Evolutionary conservation across 2,888 invertebrate species (phyloP).

Genomic region (Saturnia japonica): DNA sequence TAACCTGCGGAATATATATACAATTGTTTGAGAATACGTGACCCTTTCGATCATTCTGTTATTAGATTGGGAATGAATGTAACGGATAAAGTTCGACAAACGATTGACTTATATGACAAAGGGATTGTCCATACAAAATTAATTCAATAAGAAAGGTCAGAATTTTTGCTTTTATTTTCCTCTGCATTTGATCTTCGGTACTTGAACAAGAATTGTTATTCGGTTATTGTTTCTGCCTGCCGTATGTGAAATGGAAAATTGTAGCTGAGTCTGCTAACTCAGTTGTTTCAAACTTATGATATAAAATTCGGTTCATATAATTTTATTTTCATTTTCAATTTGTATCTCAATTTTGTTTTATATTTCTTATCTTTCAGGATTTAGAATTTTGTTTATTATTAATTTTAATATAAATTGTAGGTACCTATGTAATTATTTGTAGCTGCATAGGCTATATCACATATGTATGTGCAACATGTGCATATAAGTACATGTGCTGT

Average conservation of each 20-base stretch:
- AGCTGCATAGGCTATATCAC: too few species aligned
- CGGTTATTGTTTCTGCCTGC: conserved; percentile 29
- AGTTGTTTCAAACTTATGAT: conserved; percentile 6
- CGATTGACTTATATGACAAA: conserved; percentile 68
- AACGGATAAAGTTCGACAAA: conserved; percentile 68
- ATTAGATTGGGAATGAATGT: conserved; percentile 68
- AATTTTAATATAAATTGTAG: too few species aligned
- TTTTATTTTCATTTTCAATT: neutral
- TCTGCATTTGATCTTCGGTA: conserved; percentile 32
- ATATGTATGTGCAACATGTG: too few species aligned
- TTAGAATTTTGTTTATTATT: too few species aligned
- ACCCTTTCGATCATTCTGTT: conserved; percentile 58
- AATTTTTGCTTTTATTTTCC: conserved; percentile 50
- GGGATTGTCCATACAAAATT: conserved; percentile 62
- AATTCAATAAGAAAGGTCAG: conserved; percentile 68
- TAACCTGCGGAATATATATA: conserved; percentile 31
- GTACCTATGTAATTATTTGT: too few species aligned
- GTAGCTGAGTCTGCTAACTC: conserved; percentile 16
- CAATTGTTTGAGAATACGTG: conserved; percentile 48
- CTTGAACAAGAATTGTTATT: conserved; percentile 27
- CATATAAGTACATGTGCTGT: too few species aligned
- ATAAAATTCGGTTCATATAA: conserved; percentile 9
- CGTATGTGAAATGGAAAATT: conserved; percentile 31
- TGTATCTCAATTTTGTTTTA: conserved; percentile 4
- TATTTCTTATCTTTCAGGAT: neutral